These are phyloP conservation scores for Crossocerus cetratus DNA, from an alignment of 2,888 invertebrate genomes.

Conservation along the genomic window DNA sequence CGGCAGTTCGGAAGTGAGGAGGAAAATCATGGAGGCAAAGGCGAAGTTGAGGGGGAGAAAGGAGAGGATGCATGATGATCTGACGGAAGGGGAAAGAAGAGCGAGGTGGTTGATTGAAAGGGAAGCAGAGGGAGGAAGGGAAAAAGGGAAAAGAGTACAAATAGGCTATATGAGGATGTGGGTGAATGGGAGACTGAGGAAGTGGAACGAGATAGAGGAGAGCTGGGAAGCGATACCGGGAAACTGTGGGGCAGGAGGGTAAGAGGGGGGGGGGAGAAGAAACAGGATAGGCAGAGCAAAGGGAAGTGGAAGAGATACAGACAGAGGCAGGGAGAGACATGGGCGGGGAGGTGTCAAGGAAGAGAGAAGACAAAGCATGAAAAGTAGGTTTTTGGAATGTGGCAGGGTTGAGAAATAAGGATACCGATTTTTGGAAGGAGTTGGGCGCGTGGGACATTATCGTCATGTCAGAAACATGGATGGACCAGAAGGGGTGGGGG, in stretches of 20 bases:
- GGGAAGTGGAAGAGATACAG: not conserved
- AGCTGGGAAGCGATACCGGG: no score
- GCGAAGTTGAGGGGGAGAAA: not conserved
- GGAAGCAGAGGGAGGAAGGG: not conserved
- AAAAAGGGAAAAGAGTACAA: not conserved
- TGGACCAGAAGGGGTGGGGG: not conserved
- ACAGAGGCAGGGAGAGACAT: no score
- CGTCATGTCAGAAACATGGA: not conserved
- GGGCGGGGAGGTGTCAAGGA: not conserved
- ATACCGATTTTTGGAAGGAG: not conserved
- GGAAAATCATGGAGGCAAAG: no score
- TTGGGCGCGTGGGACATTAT: no score
- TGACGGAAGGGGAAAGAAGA: not conserved
- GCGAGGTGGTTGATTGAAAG: not conserved
- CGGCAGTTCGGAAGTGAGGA: no score
- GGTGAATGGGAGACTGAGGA: no score
- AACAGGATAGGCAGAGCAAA: no score
- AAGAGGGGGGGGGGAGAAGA: no score
- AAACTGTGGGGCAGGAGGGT: no score
- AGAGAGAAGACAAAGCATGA: no score
- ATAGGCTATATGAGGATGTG: no score
- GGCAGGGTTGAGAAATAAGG: not conserved
- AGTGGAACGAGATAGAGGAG: not conserved
- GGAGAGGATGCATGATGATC: not conserved
- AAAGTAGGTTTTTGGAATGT: not conserved